Conservation (phyloP, 92 coral and sea anemone species). For the Epizoanthus illoricatus region DNA sequence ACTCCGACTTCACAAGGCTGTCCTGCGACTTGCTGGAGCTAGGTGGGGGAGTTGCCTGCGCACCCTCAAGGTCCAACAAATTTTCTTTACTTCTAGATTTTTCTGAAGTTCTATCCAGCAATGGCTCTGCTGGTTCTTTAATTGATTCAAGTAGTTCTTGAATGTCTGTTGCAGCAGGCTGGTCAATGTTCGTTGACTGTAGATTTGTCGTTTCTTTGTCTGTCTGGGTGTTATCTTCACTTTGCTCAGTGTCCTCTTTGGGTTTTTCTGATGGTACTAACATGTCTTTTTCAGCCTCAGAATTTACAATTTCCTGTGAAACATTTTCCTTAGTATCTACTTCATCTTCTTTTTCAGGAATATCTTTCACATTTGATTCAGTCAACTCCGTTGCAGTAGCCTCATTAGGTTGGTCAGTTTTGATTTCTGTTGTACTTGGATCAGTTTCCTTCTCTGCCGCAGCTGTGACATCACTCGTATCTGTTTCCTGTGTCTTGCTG, state of each 20-base stretch:
- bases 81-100: slow-evolving; percentile 25
- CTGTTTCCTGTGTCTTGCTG: background rate
- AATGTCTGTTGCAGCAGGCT: slow-evolving; percentile 6
- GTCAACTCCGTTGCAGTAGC: background rate
- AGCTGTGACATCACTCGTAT: background rate
- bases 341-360: background rate
- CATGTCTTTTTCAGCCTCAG: slow-evolving; percentile 12
- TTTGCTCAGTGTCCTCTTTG: slow-evolving; percentile 15
- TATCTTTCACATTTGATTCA: background rate
- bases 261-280: slow-evolving; percentile 14
- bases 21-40: slow-evolving; percentile 31
- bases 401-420: background rate
- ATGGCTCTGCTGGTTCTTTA: slow-evolving; percentile 20
- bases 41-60: background rate
- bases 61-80: slow-evolving; percentile 23
- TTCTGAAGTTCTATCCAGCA: slow-evolving; percentile 15
- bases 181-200: background rate
- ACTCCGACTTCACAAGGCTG: slow-evolving; percentile 49
- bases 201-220: background rate
- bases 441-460: slow-evolving; percentile 14
- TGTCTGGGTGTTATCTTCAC: slow-evolving; percentile 4
- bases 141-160: slow-evolving; percentile 29
- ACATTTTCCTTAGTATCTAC: background rate
- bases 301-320: slow-evolving; percentile 16
- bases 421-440: background rate